phyloP scores from a whole-genome alignment of 1,140 invertebrate species.

The Ceratosolen solmsi region DNA sequence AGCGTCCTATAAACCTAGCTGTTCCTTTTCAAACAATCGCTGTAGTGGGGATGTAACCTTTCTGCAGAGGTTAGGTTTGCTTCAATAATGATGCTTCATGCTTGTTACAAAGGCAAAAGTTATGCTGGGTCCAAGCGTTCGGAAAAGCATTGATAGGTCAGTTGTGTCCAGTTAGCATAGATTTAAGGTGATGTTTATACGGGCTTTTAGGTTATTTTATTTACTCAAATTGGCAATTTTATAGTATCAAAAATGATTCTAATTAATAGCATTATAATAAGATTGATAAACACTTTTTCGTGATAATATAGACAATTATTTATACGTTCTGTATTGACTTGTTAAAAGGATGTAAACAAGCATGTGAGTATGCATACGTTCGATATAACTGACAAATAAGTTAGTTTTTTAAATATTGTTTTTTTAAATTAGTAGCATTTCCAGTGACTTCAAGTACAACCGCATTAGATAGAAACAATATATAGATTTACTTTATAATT shows the following conservation, averaged over 20 bases:
- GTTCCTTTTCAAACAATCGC: neutral
- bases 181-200: neutral
- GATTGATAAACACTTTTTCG: neutral
- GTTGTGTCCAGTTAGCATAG: neutral
- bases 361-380: neutral
- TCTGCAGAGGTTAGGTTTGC: neutral
- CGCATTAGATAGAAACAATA: too few relatives aligned
- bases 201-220: neutral
- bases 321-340: neutral
- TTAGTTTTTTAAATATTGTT: too few relatives aligned
- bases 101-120: neutral
- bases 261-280: neutral
- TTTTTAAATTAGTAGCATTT: too few relatives aligned
- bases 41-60: neutral
- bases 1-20: neutral
- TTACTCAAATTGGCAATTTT: neutral
- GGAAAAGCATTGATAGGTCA: constrained; percentile 8
- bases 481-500: too few relatives aligned
- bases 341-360: constrained; percentile 8
- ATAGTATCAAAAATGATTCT: neutral
- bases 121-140: neutral
- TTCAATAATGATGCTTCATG: neutral
- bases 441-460: too few relatives aligned
- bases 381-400: neutral
- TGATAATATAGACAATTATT: neutral